These are phyloP conservation scores for Adoxophyes honmai DNA, from an alignment of 1,140 invertebrate species.

Conservation along the genomic window DNA sequence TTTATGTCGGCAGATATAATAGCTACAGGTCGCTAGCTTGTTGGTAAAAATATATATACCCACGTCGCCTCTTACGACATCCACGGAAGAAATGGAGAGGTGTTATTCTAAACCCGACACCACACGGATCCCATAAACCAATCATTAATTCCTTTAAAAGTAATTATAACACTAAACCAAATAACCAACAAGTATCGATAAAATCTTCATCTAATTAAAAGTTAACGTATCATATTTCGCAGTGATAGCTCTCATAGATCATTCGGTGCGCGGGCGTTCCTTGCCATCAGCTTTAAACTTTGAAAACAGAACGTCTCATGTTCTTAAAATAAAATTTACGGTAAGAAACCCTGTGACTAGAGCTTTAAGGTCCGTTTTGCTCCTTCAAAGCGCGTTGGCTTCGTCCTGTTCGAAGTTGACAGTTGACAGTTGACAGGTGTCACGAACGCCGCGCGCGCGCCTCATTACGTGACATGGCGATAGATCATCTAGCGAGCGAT, in stretches of 20 bases:
- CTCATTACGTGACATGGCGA: constrained; percentile 50
- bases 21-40: no score
- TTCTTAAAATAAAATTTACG: background rate
- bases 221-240: constrained; percentile 45
- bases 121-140: no score
- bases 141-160: no score
- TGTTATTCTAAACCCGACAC: no score
- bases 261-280: constrained; percentile 52
- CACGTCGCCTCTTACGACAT: no score
- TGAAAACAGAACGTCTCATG: background rate
- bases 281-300: constrained; percentile 33
- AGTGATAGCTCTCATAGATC: constrained; percentile 41
- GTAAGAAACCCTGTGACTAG: background rate
- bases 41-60: no score
- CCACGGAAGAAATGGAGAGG: no score
- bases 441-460: constrained; percentile 55
- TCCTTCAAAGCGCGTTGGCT: no score
- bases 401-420: constrained; percentile 28
- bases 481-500: constrained; percentile 66
- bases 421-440: constrained; percentile 73
- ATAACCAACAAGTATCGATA: background rate
- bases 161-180: no score
- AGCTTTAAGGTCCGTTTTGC: background rate
- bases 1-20: no score
- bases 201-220: constrained; percentile 33